Base-by-base conservation (phyloP, 1,140 invertebrate genomes). In the Drosophila malerkotliana region DNA sequence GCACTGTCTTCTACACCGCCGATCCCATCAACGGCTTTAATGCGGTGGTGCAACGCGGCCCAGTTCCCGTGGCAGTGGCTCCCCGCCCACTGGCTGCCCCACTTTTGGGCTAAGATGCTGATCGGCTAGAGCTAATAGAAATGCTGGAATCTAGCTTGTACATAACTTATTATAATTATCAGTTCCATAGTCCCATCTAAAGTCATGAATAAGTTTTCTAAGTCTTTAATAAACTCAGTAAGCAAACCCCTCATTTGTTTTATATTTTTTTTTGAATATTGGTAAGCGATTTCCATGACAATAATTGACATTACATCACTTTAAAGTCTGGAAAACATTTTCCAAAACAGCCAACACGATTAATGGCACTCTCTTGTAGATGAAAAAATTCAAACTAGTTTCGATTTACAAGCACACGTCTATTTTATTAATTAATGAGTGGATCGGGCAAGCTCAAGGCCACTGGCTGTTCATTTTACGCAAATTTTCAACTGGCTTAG, bases 21-120 rank as follows among this genome's bases (percentile, higher is more conserved):
- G 93, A 94, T 79, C 90, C 94, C 12, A 91, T 94, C 26, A 94
- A 94, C 57, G 94, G 94, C 21, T 95, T 94, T 91, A 94, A 94
- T 81, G 94, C 94, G 26, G 92, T 94, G 4, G 93, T 94, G 14
- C 93, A 91, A 39, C 80, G 91, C 12, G 90, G 92, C 53, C 92
- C 92, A 10, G 67, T 84, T 7, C 79, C 79, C 28, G 69, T 67
- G 1, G 45, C 71, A 3, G 71, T 74, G 26, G 47, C 60, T 15
- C 15, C 67, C n/a, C 77, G 79, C 9, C 84, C 88, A 1, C 74
- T 75, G 18, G 72, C 71, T 14, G 79, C 68, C 10, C 87, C 87
- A 6, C 51, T 90, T 4, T 47, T 84, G 18, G 84, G 79, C 14
- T 89, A 63, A 10, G 8, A 32, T 21, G 44, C 7, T 15, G 21